Percentiles rank a stretch among this genome's conserved stretches.
Evolutionary conservation across 2,888 invertebrate species (phyloP).

Genomic region (Zaprionus obscuricornis): DNA sequence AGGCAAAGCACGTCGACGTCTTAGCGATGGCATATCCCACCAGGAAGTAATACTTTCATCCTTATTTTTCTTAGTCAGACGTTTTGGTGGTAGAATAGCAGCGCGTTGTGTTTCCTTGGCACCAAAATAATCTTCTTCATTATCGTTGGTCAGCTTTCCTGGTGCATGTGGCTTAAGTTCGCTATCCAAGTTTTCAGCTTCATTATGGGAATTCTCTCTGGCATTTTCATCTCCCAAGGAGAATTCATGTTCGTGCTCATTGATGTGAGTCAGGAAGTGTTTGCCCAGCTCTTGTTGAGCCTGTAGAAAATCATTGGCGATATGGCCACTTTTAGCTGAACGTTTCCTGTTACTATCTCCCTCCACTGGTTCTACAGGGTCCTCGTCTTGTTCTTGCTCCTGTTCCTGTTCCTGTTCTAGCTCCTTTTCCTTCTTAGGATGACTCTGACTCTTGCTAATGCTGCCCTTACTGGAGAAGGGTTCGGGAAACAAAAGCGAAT

Average conservation of each 20-base stretch:
- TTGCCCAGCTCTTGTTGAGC: slow-evolving; percentile 67
- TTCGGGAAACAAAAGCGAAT: slow-evolving; percentile 69
- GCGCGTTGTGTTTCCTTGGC: slow-evolving; percentile 28
- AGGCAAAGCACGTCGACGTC: slow-evolving; percentile 49
- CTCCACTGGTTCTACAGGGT: slow-evolving; percentile 48
- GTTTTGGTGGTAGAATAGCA: slow-evolving; percentile 15
- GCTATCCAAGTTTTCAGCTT: not conserved
- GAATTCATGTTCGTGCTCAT: slow-evolving; percentile 40
- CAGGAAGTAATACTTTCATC: slow-evolving; percentile 61
- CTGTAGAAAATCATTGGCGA: slow-evolving; percentile 60
- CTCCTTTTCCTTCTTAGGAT: slow-evolving; percentile 15
- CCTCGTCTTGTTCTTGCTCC: slow-evolving; percentile 22
- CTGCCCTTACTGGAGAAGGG: slow-evolving; percentile 60
- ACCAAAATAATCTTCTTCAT: slow-evolving; percentile 52
- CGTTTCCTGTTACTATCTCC: slow-evolving; percentile 33
- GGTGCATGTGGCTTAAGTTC: not conserved
- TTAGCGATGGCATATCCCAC: slow-evolving; percentile 70
- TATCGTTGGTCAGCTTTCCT: not conserved
- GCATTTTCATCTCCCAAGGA: slow-evolving; percentile 23
- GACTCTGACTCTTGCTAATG: slow-evolving; percentile 15
- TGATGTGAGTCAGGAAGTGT: slow-evolving; percentile 60
- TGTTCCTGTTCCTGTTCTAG: not conserved
- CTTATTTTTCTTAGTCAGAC: slow-evolving; percentile 2
- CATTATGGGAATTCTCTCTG: slow-evolving; percentile 14
- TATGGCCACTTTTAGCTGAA: slow-evolving; percentile 33